Conservation (phyloP, 1,140 invertebrate genomes). For the Apis florea region DNA sequence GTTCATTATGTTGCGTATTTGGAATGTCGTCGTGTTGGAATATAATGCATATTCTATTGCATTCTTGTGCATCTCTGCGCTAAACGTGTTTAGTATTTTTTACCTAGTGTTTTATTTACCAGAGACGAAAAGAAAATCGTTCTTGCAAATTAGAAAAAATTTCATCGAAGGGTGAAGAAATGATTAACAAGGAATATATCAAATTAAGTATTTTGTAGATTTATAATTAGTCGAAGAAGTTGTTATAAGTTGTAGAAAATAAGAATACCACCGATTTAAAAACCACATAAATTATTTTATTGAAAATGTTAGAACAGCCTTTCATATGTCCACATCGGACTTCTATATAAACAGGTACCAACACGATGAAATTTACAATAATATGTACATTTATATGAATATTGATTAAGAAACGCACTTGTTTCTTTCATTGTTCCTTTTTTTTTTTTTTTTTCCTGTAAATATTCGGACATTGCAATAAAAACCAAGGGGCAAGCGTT, state of each 20-base stretch:
- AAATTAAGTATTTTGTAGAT: neutral
- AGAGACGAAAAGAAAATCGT: constrained; percentile 32
- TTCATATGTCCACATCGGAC: constrained; percentile 12
- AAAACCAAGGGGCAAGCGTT: neutral
- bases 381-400: neutral
- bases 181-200: neutral
- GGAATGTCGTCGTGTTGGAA: neutral
- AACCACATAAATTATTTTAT: constrained; percentile 48
- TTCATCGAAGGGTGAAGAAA: neutral
- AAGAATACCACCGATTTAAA: neutral
- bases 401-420: neutral
- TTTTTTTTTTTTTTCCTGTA: no score
- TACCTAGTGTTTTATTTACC: constrained; percentile 27
- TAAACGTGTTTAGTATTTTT: constrained; percentile 14
- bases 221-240: neutral
- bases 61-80: constrained; percentile 22
- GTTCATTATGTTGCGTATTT: neutral
- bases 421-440: no score
- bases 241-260: neutral
- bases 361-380: constrained; percentile 33
- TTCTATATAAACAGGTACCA: constrained; percentile 41
- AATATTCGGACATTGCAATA: neutral
- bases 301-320: constrained; percentile 49
- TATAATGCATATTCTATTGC: neutral
- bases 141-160: constrained; percentile 17